A percentile compares a stretch with the other conserved stretches of the same genome.
These are phyloP conservation scores for Spea multiplicata DNA, from an alignment of 2,113 vertebrate genomes.

Conservation along the genomic window DNA sequence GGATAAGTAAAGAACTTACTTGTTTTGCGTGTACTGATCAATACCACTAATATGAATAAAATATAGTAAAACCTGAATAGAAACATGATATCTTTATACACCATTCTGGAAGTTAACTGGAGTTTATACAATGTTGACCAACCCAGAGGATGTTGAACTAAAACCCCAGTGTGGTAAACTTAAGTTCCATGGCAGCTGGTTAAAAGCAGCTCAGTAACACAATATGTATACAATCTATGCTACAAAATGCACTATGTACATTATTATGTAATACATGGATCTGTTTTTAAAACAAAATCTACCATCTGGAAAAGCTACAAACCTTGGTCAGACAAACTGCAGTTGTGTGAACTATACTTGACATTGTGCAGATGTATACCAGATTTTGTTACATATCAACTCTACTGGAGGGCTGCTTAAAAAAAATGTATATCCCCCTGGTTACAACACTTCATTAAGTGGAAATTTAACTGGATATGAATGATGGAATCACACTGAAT, in stretches of 20 bases:
- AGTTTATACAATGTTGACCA: too few species aligned
- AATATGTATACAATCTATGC: conserved; percentile 13
- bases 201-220: too few species aligned
- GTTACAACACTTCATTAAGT: not conserved
- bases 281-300: conserved; percentile 16
- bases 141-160: too few species aligned
- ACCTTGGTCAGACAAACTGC: conserved; percentile 23
- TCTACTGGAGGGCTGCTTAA: conserved; percentile 18
- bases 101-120: too few species aligned
- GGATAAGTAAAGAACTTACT: too few species aligned
- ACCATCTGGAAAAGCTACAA: conserved; percentile 38
- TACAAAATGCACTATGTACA: conserved; percentile 15
- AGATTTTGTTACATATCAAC: conserved; percentile 35
- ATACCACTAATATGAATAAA: too few species aligned
- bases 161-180: too few species aligned
- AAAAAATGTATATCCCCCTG: conserved; percentile 9
- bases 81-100: too few species aligned
- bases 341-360: not conserved
- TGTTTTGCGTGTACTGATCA: too few species aligned
- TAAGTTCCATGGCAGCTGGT: too few species aligned
- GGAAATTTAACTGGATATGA: conserved; percentile 22
- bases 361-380: conserved; percentile 35
- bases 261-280: conserved; percentile 6
- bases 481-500: conserved; percentile 37
- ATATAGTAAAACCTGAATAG: too few species aligned